Conservation (phyloP, 2,113 vertebrate genomes). For the Peromyscus leucopus region DNA sequence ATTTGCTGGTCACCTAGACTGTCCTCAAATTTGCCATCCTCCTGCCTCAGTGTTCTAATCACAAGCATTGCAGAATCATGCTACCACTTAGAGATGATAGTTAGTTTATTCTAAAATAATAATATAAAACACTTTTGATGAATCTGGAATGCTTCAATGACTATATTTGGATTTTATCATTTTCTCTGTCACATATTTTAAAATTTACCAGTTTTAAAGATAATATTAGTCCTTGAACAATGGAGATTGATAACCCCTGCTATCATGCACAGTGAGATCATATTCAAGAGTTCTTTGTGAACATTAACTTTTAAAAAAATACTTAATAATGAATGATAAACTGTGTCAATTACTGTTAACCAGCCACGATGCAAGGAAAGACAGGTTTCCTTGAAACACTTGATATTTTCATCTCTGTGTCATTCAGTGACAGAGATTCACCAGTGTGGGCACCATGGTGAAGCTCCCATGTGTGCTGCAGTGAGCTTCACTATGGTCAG, state of each 20-base stretch:
- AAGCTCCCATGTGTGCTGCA: neutral
- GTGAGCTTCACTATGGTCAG: neutral
- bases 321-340: neutral
- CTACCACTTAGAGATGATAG: neutral
- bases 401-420: neutral
- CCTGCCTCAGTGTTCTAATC: neutral
- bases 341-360: neutral
- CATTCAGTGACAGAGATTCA: neutral
- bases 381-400: neutral
- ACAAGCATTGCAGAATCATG: neutral
- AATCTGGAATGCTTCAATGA: neutral
- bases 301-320: conserved; percentile 17
- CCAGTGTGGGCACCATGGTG: neutral
- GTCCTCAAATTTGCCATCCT: neutral
- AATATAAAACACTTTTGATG: neutral
- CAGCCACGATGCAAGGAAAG: neutral
- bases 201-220: neutral
- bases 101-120: neutral
- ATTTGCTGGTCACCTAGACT: neutral
- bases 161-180: neutral
- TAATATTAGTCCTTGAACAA: neutral
- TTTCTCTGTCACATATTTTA: neutral
- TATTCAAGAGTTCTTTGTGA: neutral
- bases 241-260: neutral
- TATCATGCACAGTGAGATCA: neutral